A percentile compares a stretch with the other conserved stretches of the same genome.
Conservation (phyloP, 2,888 invertebrate genomes). For the Bugula neritina region DNA sequence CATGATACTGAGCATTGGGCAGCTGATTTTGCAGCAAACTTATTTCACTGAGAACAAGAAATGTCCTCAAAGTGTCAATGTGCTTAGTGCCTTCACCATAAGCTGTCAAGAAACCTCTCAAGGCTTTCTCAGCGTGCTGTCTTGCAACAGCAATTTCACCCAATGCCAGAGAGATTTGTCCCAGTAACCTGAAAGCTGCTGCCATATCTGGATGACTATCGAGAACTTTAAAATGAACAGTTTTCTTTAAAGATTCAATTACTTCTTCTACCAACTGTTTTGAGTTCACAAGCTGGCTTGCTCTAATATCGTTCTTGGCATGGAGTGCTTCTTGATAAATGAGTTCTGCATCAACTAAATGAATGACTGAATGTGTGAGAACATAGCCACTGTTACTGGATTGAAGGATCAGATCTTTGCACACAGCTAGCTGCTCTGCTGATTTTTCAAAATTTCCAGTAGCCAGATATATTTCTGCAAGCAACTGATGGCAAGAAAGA, state of each 20-base stretch:
- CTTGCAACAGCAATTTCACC: neutral
- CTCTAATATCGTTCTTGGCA: neutral
- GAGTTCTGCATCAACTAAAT: neutral
- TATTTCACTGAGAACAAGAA: neutral
- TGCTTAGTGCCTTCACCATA: neutral
- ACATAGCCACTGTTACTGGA: neutral
- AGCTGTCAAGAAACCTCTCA: neutral
- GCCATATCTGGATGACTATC: slow-evolving; percentile 14
- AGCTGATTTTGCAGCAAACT: neutral
- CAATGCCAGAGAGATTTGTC: neutral
- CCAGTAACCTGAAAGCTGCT: neutral
- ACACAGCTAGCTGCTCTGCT: neutral
- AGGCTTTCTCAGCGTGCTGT: neutral
- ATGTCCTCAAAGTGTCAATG: neutral
- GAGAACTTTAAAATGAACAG: neutral
- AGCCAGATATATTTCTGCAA: neutral
- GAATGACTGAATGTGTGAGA: neutral
- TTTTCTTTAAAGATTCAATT: neutral
- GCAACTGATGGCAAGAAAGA: neutral
- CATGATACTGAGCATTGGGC: neutral
- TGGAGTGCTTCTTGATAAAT: neutral
- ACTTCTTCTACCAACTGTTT: neutral
- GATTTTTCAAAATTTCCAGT: neutral
- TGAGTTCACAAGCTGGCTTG: neutral
- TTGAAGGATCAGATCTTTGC: neutral